Percentiles rank a stretch among this genome's conserved stretches.
Conservation (phyloP, 2,888 invertebrate species). For the Brenthis hecate region DNA sequence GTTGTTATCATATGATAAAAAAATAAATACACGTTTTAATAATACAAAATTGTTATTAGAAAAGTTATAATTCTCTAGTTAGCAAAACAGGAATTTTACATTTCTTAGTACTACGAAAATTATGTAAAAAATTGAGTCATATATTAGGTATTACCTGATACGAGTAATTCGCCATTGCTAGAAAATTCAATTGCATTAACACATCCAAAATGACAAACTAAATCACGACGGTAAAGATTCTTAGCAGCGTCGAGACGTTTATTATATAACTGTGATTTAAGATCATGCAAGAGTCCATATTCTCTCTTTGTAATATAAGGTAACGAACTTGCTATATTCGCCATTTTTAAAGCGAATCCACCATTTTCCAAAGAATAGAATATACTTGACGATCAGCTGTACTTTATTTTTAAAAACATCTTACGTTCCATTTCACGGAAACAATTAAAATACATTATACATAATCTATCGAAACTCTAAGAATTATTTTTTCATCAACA, state of each 20-base stretch:
- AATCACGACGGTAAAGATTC: conserved; percentile 91
- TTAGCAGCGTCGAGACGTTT: conserved; percentile 85
- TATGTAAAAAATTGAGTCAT: no score
- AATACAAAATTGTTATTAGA: no score
- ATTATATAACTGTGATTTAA: conserved; percentile 83
- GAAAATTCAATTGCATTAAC: conserved; percentile 98
- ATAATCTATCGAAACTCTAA: no score
- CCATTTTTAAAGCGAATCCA: conserved; percentile 71
- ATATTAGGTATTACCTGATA: conserved; percentile 86
- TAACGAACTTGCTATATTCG: conserved; percentile 82
- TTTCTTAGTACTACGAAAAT: no score
- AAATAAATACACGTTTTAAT: no score
- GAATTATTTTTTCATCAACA: no score
- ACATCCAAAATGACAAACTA: conserved; percentile 96
- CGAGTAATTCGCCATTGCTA: conserved; percentile 91
- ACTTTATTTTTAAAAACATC: conserved; percentile 68
- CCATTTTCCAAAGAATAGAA: conserved; percentile 63
- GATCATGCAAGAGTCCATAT: conserved; percentile 80
- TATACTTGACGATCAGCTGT: conserved; percentile 70
- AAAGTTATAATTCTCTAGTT: no score
- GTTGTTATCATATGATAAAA: conserved; percentile 3
- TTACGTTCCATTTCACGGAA: conserved; percentile 49
- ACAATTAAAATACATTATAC: background rate
- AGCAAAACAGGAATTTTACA: no score
- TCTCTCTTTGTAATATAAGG: conserved; percentile 84